Evolutionary conservation across 1,140 invertebrate species (phyloP), one percentile per base, ranked within the genome.

Genomic region (Platorchestia sp.): DNA sequence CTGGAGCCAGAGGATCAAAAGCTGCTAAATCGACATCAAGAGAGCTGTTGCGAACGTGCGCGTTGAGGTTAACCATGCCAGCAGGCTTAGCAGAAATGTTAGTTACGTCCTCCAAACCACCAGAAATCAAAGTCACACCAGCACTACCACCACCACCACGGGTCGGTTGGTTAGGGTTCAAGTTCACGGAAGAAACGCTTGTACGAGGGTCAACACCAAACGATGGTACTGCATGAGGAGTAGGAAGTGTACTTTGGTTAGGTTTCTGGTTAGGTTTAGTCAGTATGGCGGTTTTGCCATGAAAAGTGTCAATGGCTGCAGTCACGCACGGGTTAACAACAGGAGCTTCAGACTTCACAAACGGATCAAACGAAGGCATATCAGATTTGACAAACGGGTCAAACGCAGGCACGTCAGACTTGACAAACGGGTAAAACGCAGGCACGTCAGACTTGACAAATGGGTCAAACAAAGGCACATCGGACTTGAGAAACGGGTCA

Each of bases 111-210:
- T 90, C 90, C 86, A 5, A 95, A 86, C n/a, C 89, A 51, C 90
- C 45, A 0, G 41, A 22, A 95, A 43, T 22, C 45, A 51, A 59
- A 95, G 40, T 36, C 89, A 95, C 40, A 27, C 42, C 40, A 86
- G 16, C 5, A 95, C 59, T 44, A 93, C 91, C 45, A 93, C 91
- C 91, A 93, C 91, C 91, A 93, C 43, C 91, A 93, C 16, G 45
- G 91, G 91, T 7, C 47, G 44, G 91, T 93, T 93, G 91, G 45
- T 93, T 47, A 93, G 91, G 40, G 42, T 22, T 36, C 89, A 91
- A 42, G 86, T 86, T 42, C 95, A 95, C 0, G 95, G n/a, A n/a
- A 51, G 40, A n/a, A 95, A 43, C 45, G 89, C 95, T 53, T 16
- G 43, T 87, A 95, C 51, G 43, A 51, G 43, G 27, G 90, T 7